Conservation (phyloP, 2,113 vertebrate species). For the Rhadina sibilatrix region DNA sequence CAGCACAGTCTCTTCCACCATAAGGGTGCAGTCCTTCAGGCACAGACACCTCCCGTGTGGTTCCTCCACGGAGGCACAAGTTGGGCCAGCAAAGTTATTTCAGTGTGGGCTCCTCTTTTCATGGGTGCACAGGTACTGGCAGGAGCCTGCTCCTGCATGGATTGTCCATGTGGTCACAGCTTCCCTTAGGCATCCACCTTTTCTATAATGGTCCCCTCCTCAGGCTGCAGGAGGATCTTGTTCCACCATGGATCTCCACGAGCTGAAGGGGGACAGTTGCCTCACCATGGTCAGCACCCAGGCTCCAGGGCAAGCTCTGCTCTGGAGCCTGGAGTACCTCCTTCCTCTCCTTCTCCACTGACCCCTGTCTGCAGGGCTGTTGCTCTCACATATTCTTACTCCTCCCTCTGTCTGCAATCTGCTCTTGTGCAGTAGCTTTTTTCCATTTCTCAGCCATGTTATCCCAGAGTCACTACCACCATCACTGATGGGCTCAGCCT, state of each 20-base stretch:
- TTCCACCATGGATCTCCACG: neutral
- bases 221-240: neutral
- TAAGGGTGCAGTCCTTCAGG: neutral
- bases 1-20: neutral
- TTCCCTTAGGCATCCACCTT: neutral
- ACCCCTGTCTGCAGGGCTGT: neutral
- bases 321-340: rapidly evolving
- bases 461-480: neutral
- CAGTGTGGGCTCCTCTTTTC: neutral
- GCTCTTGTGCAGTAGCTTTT: neutral
- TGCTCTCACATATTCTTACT: neutral
- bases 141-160: neutral
- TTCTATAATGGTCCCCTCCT: neutral
- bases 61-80: neutral
- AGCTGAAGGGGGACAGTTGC: neutral
- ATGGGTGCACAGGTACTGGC: neutral
- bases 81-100: neutral
- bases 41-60: neutral
- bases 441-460: neutral
- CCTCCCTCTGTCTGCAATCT: neutral
- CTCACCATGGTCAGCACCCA: rapidly evolving
- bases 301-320: neutral
- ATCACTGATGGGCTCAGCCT: rapidly evolving
- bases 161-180: neutral
- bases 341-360: neutral